These are phyloP conservation scores for Caenorhabditis tropicalis DNA, from an alignment of 1,140 invertebrate genomes.

Conservation along the genomic window DNA sequence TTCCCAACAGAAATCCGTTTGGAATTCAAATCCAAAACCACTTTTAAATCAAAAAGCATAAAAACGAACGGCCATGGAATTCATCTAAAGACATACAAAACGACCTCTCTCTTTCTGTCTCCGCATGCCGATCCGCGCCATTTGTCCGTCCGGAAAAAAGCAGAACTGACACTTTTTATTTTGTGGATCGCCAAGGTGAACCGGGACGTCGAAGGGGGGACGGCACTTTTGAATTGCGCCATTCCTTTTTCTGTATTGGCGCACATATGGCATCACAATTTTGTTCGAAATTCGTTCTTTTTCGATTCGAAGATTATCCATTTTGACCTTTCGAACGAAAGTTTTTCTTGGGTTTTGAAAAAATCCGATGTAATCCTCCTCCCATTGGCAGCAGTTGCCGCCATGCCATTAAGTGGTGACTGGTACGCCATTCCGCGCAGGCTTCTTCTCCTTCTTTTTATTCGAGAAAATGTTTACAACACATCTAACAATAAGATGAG, in stretches of 20 bases:
- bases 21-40: neutral
- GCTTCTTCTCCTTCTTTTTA: neutral
- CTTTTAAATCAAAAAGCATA: neutral
- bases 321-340: neutral
- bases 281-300: neutral
- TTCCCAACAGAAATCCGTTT: too few relatives aligned
- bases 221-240: slow-evolving; percentile 44
- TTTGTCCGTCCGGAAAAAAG: slow-evolving; percentile 39
- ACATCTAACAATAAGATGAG: neutral
- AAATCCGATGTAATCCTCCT: neutral
- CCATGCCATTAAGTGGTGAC: neutral
- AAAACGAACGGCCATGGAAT: slow-evolving; percentile 20
- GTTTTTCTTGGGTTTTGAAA: neutral
- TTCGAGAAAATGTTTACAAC: slow-evolving; percentile 31
- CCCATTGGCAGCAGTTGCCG: slow-evolving; percentile 12
- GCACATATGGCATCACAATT: neutral
- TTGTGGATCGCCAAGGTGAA: slow-evolving; percentile 24
- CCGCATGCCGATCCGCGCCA: slow-evolving; percentile 42
- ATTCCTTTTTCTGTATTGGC: neutral
- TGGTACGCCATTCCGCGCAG: slow-evolving; percentile 24
- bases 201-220: neutral
- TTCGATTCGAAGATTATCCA: neutral
- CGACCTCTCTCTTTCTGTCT: neutral
- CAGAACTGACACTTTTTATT: slow-evolving; percentile 40
- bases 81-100: neutral